Evolutionary conservation across 92 coral and sea anemone species (phyloP).

Genomic region (Porites divaricata): DNA sequence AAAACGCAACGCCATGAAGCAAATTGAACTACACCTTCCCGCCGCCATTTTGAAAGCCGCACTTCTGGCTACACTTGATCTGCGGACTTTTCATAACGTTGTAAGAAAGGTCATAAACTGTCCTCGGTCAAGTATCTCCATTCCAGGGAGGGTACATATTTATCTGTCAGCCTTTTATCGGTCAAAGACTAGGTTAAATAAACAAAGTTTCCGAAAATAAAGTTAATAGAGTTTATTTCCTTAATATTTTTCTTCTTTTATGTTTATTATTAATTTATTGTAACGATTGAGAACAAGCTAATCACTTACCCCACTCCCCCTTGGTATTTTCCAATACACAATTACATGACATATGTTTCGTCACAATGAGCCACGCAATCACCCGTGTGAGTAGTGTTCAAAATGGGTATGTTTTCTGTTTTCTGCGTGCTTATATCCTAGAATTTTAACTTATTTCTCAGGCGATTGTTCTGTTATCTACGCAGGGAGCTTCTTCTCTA

Average conservation of each 20-base stretch:
- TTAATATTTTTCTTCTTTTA: neutral
- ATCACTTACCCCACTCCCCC: neutral
- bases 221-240: no score
- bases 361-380: constrained; percentile 47
- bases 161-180: neutral
- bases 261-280: neutral
- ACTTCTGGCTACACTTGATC: neutral
- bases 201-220: no score
- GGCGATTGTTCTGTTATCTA: constrained; percentile 7
- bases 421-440: neutral
- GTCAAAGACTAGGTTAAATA: no score
- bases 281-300: neutral
- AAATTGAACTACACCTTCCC: constrained; percentile 21
- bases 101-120: neutral
- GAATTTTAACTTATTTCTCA: constrained; percentile 6
- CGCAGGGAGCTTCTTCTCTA: constrained; percentile 93
- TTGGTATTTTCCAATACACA: neutral
- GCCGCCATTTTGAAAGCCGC: constrained; percentile 83
- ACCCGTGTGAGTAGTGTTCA: constrained; percentile 8
- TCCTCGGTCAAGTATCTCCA: neutral
- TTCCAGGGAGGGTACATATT: neutral
- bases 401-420: constrained; percentile 34
- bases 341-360: neutral
- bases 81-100: neutral
- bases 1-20: neutral